Percentiles rank a stretch among this genome's conserved stretches.
These are phyloP conservation scores for Cremastinae sp. DNA, from an alignment of 2,888 invertebrate genomes.

Conservation along the genomic window DNA sequence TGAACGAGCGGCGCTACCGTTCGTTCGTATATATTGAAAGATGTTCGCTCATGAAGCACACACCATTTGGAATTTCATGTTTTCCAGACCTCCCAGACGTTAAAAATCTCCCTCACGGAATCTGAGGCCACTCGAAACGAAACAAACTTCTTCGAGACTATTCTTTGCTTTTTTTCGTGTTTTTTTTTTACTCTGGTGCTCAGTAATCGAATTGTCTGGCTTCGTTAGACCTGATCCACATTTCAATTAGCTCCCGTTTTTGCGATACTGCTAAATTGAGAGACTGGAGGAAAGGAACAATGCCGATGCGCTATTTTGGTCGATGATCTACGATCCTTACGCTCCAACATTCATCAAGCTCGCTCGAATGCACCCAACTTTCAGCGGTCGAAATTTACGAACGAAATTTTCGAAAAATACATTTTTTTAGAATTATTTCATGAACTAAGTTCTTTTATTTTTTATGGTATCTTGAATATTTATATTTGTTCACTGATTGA, in stretches of 20 bases:
- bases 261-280: slow-evolving; percentile 12
- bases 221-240: slow-evolving; percentile 3
- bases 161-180: neutral
- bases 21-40: slow-evolving; percentile 8
- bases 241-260: slow-evolving; percentile 23
- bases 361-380: neutral
- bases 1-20: slow-evolving; percentile 37
- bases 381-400: too few relatives aligned
- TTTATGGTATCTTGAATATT: neutral
- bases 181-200: neutral
- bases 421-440: too few relatives aligned
- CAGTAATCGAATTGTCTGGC: slow-evolving; percentile 25
- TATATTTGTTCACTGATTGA: too few relatives aligned
- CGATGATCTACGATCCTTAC: slow-evolving; percentile 17
- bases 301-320: slow-evolving; percentile 59
- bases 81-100: slow-evolving; percentile 22
- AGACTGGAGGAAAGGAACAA: slow-evolving; percentile 73
- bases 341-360: slow-evolving; percentile 2
- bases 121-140: neutral
- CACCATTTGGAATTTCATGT: slow-evolving; percentile 17
- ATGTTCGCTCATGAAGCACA: slow-evolving; percentile 25
- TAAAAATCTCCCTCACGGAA: slow-evolving; percentile 7
- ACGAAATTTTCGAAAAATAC: too few relatives aligned
- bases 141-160: neutral
- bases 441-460: too few relatives aligned